Conservation (phyloP, 2,797 vertebrate species). For the Avahi laniger region DNA sequence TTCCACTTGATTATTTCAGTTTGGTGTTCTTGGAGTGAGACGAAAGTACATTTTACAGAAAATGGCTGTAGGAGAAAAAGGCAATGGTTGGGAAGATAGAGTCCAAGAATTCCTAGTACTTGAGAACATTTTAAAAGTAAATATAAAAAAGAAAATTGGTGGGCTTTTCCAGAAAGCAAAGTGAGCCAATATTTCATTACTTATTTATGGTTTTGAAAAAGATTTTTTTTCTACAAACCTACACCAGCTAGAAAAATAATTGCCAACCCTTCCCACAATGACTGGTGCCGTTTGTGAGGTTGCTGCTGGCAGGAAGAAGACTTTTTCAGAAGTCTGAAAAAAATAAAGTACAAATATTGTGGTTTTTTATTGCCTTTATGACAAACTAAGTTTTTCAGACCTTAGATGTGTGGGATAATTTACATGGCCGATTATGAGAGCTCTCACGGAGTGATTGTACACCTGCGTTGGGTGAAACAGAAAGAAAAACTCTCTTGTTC, state of each 20-base stretch:
- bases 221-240: not conserved
- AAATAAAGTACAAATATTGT: conserved; percentile 23
- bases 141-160: not conserved
- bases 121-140: conserved; percentile 44
- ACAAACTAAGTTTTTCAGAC: conserved; percentile 52
- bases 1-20: not conserved
- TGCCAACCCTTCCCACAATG: not conserved
- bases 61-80: not conserved
- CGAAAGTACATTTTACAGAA: conserved; percentile 17
- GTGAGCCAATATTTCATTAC: conserved; percentile 25
- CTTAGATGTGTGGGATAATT: conserved; percentile 2
- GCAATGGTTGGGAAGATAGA: conserved; percentile 18
- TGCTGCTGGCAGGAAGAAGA: not conserved
- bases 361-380: conserved; percentile 46
- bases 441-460: not conserved
- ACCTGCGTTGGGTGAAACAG: conserved; percentile 67
- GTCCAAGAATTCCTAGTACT: conserved; percentile 21
- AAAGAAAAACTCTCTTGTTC: conserved; percentile 67
- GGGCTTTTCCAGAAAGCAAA: conserved; percentile 46
- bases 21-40: conserved; percentile 26
- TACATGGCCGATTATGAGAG: not conserved
- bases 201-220: conserved; percentile 25
- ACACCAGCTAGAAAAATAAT: conserved; percentile 22
- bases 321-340: conserved; percentile 25
- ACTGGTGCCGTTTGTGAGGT: not conserved